Base-by-base conservation (phyloP, 92 coral and sea anemone species). In the Virgularia gustaviana region DNA sequence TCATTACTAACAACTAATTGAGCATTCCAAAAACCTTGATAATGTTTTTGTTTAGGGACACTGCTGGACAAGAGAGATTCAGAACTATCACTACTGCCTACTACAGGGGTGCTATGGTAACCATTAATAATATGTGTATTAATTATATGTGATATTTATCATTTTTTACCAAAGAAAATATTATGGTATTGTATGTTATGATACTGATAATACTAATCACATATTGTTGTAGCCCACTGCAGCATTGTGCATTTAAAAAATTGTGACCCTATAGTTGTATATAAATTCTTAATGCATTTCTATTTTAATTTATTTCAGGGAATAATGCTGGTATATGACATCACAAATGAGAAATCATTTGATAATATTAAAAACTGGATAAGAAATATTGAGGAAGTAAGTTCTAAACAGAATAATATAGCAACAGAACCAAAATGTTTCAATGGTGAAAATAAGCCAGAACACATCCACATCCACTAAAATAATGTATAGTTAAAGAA, bases 11-110 rank as follows among this genome's bases (percentile, higher is more conserved):
- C n/a, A n/a, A n/a, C n/a, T n/a, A n/a, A n/a, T n/a, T n/a, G n/a
- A n/a, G n/a, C n/a, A n/a, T n/a, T 39, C 45, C 8, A 39, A 39
- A 7, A 39, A 39, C 15, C 45, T 3, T 41, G 12, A 36, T 56
- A 23, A 31, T 9, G 30, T 33, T 15, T 6, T 36, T 16, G 52
- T 53, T 33, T 35, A 94, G 99, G 99, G 99, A 94, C 71, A 89
- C 99, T n/a, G 99, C 99, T 72, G 99, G 99, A 9, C 99, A 94
- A 68, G 99, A 94, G 61, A 74, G 99, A 60, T 94, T 94, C 88
- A 85, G 99, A 52, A 94, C 99, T 32, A 89, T 94, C 79, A 94
- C 96, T 38, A 94, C 96, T 2, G 99, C 99, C 38, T 94, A 94
- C 89, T 94, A 94, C 86, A 84, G 99, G 63, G 99, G 96, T 49